These are phyloP conservation scores for Blastobasis adustella DNA, from an alignment of 2,888 invertebrate genomes.

Conservation along the genomic window DNA sequence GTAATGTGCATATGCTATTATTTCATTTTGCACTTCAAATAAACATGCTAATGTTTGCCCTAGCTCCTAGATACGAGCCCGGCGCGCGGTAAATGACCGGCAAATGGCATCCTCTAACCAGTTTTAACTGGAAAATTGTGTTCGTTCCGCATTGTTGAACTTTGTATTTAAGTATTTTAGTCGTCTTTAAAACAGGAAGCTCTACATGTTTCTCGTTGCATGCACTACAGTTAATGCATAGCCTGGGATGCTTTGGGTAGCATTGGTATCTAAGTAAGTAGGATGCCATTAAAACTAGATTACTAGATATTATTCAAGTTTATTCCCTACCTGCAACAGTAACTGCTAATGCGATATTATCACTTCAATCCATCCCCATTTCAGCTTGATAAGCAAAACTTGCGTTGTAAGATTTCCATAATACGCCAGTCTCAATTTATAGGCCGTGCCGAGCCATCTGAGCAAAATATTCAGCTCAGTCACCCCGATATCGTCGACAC, in stretches of 20 bases:
- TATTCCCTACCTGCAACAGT: too few relatives aligned
- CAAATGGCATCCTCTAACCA: conserved; percentile 16
- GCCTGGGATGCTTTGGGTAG: neutral
- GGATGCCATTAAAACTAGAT: too few relatives aligned
- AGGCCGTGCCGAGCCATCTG: neutral
- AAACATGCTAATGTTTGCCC: too few relatives aligned
- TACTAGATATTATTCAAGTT: too few relatives aligned
- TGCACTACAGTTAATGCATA: neutral
- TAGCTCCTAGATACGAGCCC: conserved; percentile 11
- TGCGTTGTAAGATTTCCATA: neutral
- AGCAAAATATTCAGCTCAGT: conserved; percentile 2
- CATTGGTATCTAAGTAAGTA: too few relatives aligned
- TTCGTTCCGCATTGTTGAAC: conserved; percentile 11
- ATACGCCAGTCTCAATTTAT: neutral
- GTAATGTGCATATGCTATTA: too few relatives aligned
- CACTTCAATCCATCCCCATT: too few relatives aligned
- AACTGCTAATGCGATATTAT: too few relatives aligned
- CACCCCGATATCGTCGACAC: conserved; percentile 1
- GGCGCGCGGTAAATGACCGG: conserved; percentile 16
- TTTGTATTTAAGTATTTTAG: conserved; percentile 5
- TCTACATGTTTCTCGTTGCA: neutral
- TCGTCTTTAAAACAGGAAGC: neutral
- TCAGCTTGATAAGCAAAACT: neutral
- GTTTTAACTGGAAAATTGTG: conserved; percentile 12
- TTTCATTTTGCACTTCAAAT: too few relatives aligned